Base-by-base conservation (phyloP, 2,113 vertebrate genomes). In the Carassius auratus region DNA sequence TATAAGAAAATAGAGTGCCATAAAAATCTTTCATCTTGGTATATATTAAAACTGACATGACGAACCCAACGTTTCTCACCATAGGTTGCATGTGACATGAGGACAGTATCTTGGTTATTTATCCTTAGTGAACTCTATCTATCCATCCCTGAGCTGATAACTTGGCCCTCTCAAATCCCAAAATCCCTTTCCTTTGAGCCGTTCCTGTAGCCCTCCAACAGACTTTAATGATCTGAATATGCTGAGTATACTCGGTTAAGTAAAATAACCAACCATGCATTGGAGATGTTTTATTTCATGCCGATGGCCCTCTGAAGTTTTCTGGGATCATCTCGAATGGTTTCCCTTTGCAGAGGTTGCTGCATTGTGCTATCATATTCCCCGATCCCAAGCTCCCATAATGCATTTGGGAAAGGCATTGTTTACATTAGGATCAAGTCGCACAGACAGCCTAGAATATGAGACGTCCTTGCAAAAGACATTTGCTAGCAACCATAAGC, bases 1-100 rank as follows among this genome's bases (percentile, higher is more conserved):
- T 91, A 89, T 91, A 90, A 84, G 81, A 91, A 93, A 93, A 93
- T 91, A 94, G 90, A 93, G 93, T 93, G 90, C 87, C 92, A 91
- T 93, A 92, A 76, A 87, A 85, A 83, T 81, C 83, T 81, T 62
- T 83, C 80, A 81, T 91, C 33, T 75, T 64, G 5, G 62, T 81
- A 64, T 80, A 84, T 42, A 68, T 19, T 81, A 87, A 52, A 79
- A 83, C 71, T 61, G 55, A 17, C 21, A 85, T 61, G 59, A 78
- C 50, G 42, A 26, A 76, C 81, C 23, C 62, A 75, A 59, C 68
- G 26, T 62, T 75, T 80, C 7, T 79, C 23, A 74, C 86, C 55
- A 30, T 26, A 79, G 86, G 76, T 80, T 87, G 57, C 61, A 77
- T 30, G 83, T 71, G 52, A 57, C 52, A 73, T 8, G 78, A 19